Conservation (phyloP, 2,888 invertebrate genomes). For the Epiblema foenella region DNA sequence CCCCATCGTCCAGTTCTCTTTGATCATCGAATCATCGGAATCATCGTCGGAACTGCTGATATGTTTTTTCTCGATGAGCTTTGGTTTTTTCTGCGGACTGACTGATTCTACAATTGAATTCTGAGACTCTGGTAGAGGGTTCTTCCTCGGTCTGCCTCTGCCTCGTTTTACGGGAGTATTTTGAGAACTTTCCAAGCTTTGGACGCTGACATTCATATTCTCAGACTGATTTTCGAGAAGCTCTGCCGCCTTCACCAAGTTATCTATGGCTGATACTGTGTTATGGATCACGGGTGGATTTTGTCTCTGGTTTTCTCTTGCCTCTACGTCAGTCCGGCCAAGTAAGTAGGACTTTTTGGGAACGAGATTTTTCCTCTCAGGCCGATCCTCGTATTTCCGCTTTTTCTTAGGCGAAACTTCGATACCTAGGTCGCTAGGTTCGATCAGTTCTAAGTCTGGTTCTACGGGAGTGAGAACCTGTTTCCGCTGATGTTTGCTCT, state of each 20-base stretch:
- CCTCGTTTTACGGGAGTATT: constrained; percentile 74
- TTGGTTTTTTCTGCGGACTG: constrained; percentile 73
- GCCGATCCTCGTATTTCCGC: constrained; percentile 68
- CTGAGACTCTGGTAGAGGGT: constrained; percentile 67
- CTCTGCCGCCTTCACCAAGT: constrained; percentile 79
- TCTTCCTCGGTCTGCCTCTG: constrained; percentile 77
- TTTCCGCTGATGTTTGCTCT: constrained; percentile 79
- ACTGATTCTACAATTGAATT: constrained; percentile 43
- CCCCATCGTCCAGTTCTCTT: constrained; percentile 83
- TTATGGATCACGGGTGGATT: constrained; percentile 55
- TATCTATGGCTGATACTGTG: constrained; percentile 75
- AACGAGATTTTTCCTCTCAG: constrained; percentile 68
- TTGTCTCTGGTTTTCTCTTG: constrained; percentile 54
- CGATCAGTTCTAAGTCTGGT: constrained; percentile 78
- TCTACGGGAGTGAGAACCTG: constrained; percentile 80
- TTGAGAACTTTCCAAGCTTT: constrained; percentile 55
- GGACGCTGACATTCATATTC: constrained; percentile 53
- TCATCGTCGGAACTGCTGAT: constrained; percentile 63
- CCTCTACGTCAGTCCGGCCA: constrained; percentile 60
- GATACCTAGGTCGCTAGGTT: constrained; percentile 70
- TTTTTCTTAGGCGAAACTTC: constrained; percentile 74
- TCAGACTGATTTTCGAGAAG: constrained; percentile 74
- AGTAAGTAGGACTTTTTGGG: constrained; percentile 77
- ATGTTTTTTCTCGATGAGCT: constrained; percentile 66
- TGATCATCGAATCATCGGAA: constrained; percentile 61